Conservation (phyloP, 2,797 vertebrate species). For the Xenentodon cancila region DNA sequence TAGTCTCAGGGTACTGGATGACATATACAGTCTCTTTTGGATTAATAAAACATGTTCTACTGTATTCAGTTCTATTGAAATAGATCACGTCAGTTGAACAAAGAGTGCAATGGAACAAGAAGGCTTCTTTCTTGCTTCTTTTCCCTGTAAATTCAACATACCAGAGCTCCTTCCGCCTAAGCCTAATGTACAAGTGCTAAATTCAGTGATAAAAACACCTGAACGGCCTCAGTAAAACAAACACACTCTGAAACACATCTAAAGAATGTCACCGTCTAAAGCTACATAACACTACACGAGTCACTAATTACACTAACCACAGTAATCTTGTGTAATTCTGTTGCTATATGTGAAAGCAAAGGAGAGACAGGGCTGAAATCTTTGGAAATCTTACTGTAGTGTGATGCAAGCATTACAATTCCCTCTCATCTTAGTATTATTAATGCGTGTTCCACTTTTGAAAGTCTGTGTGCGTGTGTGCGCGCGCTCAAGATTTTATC, state of each 20-base stretch:
- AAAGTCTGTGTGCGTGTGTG: neutral
- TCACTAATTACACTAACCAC: neutral
- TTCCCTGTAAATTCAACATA: no score
- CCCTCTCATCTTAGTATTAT: slow-evolving; percentile 16
- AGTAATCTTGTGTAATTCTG: neutral
- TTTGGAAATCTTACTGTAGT: neutral
- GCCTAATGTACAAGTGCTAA: no score
- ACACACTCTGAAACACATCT: neutral
- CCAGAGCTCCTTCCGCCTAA: no score
- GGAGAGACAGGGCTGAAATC: neutral
- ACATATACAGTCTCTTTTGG: no score
- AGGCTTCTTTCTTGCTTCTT: no score
- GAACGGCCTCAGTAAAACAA: neutral
- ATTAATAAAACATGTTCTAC: no score
- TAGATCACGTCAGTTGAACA: no score
- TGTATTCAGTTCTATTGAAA: no score
- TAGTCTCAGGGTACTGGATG: no score
- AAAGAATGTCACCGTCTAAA: neutral
- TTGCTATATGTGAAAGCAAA: neutral
- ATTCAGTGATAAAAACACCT: neutral
- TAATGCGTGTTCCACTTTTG: slow-evolving; percentile 3
- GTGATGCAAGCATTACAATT: slow-evolving; percentile 14
- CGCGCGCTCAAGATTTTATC: slow-evolving; percentile 12
- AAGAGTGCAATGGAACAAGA: no score
- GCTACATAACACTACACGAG: neutral